Conservation (phyloP, 2,888 invertebrate genomes). For the Oligia latruncula region DNA sequence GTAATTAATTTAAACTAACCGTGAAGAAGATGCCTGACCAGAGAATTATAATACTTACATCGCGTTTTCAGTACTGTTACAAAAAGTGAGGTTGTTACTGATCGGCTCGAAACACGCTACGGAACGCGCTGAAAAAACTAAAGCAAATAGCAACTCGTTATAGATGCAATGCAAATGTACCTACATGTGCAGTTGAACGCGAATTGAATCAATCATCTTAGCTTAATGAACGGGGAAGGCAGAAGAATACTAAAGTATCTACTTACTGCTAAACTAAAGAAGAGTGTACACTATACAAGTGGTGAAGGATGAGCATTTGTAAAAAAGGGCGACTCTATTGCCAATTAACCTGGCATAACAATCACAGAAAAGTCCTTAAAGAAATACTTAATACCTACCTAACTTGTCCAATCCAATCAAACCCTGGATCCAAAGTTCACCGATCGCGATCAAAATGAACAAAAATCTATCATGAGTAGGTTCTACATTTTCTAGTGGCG, state of each 20-base stretch:
- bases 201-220: slow-evolving; percentile 3
- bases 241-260: not conserved
- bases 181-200: not conserved
- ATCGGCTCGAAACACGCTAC: slow-evolving; percentile 41
- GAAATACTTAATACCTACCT: not conserved
- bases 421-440: not conserved
- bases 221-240: not conserved
- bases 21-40: not conserved
- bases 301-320: not conserved
- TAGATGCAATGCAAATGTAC: not conserved
- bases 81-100: slow-evolving; percentile 39
- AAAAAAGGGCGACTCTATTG: not conserved
- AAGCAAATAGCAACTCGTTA: not conserved
- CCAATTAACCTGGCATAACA: not conserved
- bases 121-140: slow-evolving; percentile 13
- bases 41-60: slow-evolving; percentile 25
- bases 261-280: not conserved
- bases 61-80: slow-evolving; percentile 19
- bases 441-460: not conserved
- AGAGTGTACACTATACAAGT: not conserved
- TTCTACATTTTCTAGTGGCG: too few species aligned
- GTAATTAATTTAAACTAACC: not conserved
- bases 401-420: not conserved
- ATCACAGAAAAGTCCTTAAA: not conserved
- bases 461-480: not conserved